Evolutionary conservation across 2,113 vertebrate species (phyloP).

Genomic region (Austrofundulus limnaeus): DNA sequence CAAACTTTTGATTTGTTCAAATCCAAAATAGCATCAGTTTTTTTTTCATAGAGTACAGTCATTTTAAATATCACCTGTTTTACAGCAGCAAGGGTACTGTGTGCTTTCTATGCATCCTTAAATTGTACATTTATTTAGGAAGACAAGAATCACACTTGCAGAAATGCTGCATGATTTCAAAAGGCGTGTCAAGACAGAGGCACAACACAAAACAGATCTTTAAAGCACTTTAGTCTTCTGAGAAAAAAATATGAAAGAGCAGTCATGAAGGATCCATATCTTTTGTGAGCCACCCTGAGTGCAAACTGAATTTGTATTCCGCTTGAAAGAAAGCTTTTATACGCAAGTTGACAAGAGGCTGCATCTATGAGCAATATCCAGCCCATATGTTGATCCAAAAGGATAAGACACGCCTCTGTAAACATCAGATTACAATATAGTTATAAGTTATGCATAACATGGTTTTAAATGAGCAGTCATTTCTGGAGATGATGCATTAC

Average conservation of each 20-base stretch:
- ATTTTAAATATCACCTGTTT: background rate
- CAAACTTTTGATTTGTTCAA: background rate
- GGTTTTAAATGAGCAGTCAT: slow-evolving; percentile 39
- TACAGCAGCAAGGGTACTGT: background rate
- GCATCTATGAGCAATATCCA: slow-evolving; percentile 5
- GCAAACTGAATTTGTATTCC: slow-evolving; percentile 16
- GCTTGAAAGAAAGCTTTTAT: slow-evolving; percentile 22
- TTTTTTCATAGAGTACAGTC: background rate
- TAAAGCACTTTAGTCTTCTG: no score
- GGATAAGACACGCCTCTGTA: slow-evolving; percentile 15
- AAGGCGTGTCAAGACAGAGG: background rate
- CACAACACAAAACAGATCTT: background rate
- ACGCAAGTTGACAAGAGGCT: slow-evolving; percentile 4
- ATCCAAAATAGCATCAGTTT: background rate
- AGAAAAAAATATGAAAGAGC: background rate
- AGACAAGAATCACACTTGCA: no score
- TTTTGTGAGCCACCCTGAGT: background rate
- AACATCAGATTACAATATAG: slow-evolving; percentile 29
- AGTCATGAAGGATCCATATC: slow-evolving; percentile 6
- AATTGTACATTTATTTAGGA: background rate
- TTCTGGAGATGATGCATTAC: slow-evolving; percentile 29
- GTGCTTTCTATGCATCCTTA: background rate
- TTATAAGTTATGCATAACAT: slow-evolving; percentile 12
- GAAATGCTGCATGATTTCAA: background rate
- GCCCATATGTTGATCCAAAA: slow-evolving; percentile 36